These are phyloP conservation scores for Sylvilagus floridanus DNA, from an alignment of 2,797 vertebrate genomes.

Conservation along the genomic window DNA sequence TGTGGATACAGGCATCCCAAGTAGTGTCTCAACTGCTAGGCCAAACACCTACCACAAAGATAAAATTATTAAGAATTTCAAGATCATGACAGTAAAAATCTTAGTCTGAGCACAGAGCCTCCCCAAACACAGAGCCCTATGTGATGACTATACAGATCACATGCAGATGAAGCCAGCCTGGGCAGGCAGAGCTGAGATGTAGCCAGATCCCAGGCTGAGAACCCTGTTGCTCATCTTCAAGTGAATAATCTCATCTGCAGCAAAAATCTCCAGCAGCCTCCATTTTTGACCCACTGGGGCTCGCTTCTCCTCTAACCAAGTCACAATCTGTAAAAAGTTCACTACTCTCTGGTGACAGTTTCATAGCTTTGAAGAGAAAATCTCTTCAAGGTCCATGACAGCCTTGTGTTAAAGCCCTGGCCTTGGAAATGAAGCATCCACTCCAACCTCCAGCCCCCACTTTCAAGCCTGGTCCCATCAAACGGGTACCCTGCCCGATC, in stretches of 20 bases:
- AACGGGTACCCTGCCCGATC: background rate
- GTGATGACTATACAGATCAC: background rate
- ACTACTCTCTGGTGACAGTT: background rate
- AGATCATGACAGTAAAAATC: background rate
- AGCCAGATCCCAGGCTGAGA: background rate
- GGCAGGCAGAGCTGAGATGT: background rate
- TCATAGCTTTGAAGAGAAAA: constrained; percentile 45
- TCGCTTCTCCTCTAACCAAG: constrained; percentile 41
- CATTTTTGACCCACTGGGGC: background rate
- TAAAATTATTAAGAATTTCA: constrained; percentile 3
- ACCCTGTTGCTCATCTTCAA: background rate
- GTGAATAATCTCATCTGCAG: background rate
- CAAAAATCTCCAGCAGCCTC: background rate
- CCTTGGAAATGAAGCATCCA: background rate
- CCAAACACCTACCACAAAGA: background rate
- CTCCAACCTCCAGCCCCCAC: background rate
- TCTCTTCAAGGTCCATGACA: background rate
- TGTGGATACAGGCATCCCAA: too few species aligned
- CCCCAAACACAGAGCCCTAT: background rate
- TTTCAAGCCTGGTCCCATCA: background rate
- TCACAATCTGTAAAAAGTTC: background rate
- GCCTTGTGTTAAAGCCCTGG: background rate
- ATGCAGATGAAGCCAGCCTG: background rate
- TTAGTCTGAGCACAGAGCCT: background rate
- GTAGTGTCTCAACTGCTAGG: too few species aligned